Evolutionary conservation across 2,888 invertebrate species (phyloP).

Genomic region (Drosophila neutralis): DNA sequence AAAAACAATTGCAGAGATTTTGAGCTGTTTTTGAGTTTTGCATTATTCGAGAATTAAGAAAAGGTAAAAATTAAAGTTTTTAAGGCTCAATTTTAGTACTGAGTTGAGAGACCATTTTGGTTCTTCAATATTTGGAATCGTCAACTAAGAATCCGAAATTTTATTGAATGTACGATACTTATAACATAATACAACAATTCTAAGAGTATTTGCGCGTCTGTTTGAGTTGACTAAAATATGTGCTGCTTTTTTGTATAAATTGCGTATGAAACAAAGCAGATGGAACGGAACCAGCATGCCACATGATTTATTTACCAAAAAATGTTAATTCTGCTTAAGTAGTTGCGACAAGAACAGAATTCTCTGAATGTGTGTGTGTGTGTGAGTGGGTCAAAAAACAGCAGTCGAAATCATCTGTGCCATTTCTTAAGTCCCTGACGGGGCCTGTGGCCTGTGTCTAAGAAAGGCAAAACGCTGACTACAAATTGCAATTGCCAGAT

Average conservation of each 20-base stretch:
- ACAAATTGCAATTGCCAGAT: conserved; percentile 66
- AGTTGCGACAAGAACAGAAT: conserved; percentile 43
- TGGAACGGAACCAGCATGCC: conserved; percentile 53
- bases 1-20: not conserved
- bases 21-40: not conserved
- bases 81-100: not conserved
- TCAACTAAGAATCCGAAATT: not conserved
- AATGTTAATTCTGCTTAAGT: conserved; percentile 55
- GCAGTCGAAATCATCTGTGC: conserved; percentile 62
- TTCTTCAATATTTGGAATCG: not conserved
- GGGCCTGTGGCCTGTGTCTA: conserved; percentile 19
- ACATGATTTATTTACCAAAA: conserved; percentile 71
- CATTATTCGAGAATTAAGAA: no score
- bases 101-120: not conserved
- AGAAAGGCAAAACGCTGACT: conserved; percentile 56
- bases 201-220: conserved; percentile 7
- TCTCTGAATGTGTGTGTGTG: conserved; percentile 13
- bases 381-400: conserved; percentile 64
- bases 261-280: conserved; percentile 54
- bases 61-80: not conserved
- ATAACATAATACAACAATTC: not conserved
- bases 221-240: not conserved
- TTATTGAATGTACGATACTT: not conserved
- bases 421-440: conserved; percentile 45
- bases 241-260: conserved; percentile 59